Evolutionary conservation across 2,888 invertebrate species (phyloP), one percentile per base, ranked within the genome.

Genomic region (Troilus luridus): DNA sequence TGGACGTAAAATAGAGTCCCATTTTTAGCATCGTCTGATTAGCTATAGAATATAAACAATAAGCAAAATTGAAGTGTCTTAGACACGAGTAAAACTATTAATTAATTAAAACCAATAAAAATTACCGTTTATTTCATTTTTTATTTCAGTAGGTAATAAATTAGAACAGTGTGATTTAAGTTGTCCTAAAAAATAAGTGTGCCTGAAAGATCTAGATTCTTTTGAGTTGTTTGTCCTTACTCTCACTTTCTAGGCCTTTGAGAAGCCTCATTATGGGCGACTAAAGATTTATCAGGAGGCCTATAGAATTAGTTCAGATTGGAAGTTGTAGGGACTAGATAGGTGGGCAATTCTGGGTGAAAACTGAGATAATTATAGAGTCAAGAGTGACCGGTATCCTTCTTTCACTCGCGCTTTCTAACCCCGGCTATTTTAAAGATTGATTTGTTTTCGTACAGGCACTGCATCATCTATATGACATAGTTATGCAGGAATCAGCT

Each of bases 401-500:
- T 77, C 72, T 77, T 77, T 77, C 72, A 77, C 72, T 77, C 72
- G 41, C 72, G 27, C 72, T 72, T 72, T 72, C 72, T 72, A 24
- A 14, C 27, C 67, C 67, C 24, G 2, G 14, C 11, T 24, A 0
- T 17, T 27, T 72, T 27, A 67, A 67, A 17, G 2, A 72, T 14
- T 27, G 3, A 72, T 27, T 27, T 72, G 14, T 72, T 64, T 64
- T n/a, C 0, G 1, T 64, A 3, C 64, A n/a, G 9, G n/a, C n/a
- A n/a, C n/a, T 0, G 10, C 24, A 11, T 10, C 3, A 2, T 24
- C n/a, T 11, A 64, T 11, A 64, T n/a, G 6, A 62, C 21, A 62
- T 21, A 21, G 11, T 64, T 64, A 10, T 24, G 0, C 11, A 64
- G 64, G 21, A 62, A 62, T 21, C 62, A 64, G n/a, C n/a, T 9